phyloP scores from a whole-genome alignment of 92 coral and sea anemone genomes.

The Parazoanthus darwini region DNA sequence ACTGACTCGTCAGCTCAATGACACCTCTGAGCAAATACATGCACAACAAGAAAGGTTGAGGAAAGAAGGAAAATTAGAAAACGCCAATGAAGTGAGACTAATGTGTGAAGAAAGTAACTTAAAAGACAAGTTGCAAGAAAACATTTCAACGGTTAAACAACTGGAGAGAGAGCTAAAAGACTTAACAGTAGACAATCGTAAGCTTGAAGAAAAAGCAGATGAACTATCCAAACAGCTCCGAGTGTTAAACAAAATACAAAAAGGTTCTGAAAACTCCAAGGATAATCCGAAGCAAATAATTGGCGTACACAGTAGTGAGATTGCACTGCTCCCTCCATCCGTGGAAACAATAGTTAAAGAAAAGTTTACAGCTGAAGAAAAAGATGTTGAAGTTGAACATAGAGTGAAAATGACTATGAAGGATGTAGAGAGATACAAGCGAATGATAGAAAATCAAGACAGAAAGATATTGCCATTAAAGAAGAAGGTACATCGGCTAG shows the following conservation, averaged over 20 bases:
- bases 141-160: neutral
- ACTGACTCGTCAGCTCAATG: conserved; percentile 20
- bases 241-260: conserved; percentile 17
- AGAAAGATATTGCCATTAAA: conserved; percentile 59
- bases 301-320: neutral
- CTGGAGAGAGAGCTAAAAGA: neutral
- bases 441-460: conserved; percentile 60
- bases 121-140: conserved; percentile 56
- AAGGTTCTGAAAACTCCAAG: neutral
- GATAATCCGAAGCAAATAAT: neutral
- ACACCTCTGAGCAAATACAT: conserved; percentile 10
- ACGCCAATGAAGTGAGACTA: conserved; percentile 41
- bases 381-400: conserved; percentile 29
- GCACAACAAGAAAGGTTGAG: neutral
- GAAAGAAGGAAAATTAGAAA: conserved; percentile 12
- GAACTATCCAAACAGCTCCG: neutral
- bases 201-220: neutral
- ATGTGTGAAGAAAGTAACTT: conserved; percentile 61
- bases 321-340: conserved; percentile 34
- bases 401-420: conserved; percentile 38
- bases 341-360: conserved; percentile 41
- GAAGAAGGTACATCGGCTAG: conserved; percentile 52
- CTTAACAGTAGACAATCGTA: neutral
- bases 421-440: conserved; percentile 46
- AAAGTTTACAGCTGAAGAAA: conserved; percentile 19